Evolutionary conservation across 2,888 invertebrate species (phyloP), one percentile per base, ranked within the genome.

Genomic region (Sesia bembeciformis): DNA sequence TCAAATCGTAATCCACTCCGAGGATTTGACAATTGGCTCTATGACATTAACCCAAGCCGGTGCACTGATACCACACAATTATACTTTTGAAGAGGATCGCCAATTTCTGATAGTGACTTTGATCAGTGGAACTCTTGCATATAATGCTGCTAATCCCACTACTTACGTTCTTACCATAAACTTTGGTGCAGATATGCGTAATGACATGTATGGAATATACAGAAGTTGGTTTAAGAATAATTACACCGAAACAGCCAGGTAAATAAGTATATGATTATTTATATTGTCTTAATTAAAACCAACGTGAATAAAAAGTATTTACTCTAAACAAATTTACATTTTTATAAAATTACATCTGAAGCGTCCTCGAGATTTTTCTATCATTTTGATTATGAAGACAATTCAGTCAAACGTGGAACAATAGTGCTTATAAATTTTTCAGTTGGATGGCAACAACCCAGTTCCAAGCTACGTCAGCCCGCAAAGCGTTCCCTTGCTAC

Each of bases 401-500:
- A 23, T 23, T 23, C 23, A 23, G 23, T 23, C 23, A 23, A 23
- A 23, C 23, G 2, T 23, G 23, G 23, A 23, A 23, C 23, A 23
- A 23, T 23, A 23, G 2, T 23, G 23, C 23, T 23, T 23, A 23
- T 23, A 23, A 23, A 1, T 1, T 54, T 71, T 70, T 38, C 56
- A 91, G 91, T 49, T 91, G 88, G 89, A 81, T 92, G 74, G 93
- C 92, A 0, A 89, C 93, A 0, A 94, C 94, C 0, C 94, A 94
- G 66, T 94, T 94, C 68, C 90, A 94, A 78, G 90, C 93, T 0
- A 91, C 92, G 2, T 81, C 92, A 56, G 94, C 94, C 0, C 91
- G 95, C 38, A 86, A 85, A 61, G 95, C 93, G 0, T 95, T 96
- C 74, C 96, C 96, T 39, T 93, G 94, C 65, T 95, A 95, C 65